A percentile compares a stretch with the other conserved stretches of the same genome.
Evolutionary conservation across 2,113 vertebrate species (phyloP).

Genomic region (Psilopogon haemacephalus): DNA sequence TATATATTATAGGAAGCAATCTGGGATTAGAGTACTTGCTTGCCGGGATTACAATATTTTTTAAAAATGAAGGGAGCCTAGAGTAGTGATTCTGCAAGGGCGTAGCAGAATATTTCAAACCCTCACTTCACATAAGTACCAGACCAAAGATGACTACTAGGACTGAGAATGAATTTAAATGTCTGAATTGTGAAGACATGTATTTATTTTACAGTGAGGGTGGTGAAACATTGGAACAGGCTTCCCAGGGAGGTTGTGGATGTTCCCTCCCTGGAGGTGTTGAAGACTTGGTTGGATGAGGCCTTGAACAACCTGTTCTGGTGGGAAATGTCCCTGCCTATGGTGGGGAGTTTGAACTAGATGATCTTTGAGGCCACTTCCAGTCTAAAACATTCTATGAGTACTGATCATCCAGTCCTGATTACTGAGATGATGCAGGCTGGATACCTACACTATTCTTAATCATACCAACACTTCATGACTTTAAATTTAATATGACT

Average conservation of each 20-base stretch:
- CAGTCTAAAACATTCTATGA: too few species aligned
- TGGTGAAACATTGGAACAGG: too few species aligned
- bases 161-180: not conserved
- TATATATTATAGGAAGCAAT: slow-evolving; percentile 55
- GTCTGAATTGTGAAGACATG: not conserved
- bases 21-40: not conserved
- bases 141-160: not conserved
- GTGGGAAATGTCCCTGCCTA: too few species aligned
- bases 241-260: too few species aligned
- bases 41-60: not conserved
- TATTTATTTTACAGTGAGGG: too few species aligned
- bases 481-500: not conserved
- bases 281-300: too few species aligned
- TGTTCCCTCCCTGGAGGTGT: too few species aligned
- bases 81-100: not conserved
- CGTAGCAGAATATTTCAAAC: not conserved
- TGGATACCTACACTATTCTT: not conserved
- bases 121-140: not conserved
- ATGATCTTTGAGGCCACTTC: too few species aligned
- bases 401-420: not conserved
- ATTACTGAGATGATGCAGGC: not conserved
- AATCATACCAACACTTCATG: not conserved
- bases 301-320: too few species aligned
- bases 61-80: not conserved
- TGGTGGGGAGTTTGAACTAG: too few species aligned